Conservation (phyloP, 2,113 vertebrate genomes). For the Actenoides lindsayi region DNA sequence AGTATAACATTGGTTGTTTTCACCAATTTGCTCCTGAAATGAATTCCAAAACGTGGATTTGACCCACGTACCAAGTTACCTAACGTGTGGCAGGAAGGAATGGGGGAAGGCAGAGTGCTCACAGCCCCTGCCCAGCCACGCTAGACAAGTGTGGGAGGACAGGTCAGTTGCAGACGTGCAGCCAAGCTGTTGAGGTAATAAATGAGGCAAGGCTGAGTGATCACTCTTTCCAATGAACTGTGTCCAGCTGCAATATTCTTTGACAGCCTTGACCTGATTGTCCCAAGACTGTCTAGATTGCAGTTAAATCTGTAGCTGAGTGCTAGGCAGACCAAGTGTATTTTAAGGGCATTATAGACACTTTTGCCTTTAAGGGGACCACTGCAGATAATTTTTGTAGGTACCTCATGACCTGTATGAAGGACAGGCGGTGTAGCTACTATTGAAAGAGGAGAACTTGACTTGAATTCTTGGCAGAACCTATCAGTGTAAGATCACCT, state of each 20-base stretch:
- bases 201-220: neutral
- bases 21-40: neutral
- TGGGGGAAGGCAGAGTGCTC: neutral
- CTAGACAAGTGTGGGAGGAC: neutral
- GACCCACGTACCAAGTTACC: too few species aligned
- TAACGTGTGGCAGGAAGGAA: rapidly evolving
- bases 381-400: neutral
- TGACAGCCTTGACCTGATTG: neutral
- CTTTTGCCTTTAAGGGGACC: neutral
- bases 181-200: neutral
- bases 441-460: neutral
- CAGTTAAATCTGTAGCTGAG: neutral
- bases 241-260: neutral
- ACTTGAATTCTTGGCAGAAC: neutral
- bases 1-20: neutral
- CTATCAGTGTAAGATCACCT: neutral
- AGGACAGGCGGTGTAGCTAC: neutral
- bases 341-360: neutral
- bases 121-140: neutral
- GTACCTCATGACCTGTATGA: neutral
- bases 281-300: neutral
- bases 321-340: neutral
- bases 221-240: neutral
- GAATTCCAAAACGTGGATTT: neutral
- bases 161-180: neutral